Conservation (phyloP, 2,113 vertebrate genomes). For the Gymnorhina tibicen region DNA sequence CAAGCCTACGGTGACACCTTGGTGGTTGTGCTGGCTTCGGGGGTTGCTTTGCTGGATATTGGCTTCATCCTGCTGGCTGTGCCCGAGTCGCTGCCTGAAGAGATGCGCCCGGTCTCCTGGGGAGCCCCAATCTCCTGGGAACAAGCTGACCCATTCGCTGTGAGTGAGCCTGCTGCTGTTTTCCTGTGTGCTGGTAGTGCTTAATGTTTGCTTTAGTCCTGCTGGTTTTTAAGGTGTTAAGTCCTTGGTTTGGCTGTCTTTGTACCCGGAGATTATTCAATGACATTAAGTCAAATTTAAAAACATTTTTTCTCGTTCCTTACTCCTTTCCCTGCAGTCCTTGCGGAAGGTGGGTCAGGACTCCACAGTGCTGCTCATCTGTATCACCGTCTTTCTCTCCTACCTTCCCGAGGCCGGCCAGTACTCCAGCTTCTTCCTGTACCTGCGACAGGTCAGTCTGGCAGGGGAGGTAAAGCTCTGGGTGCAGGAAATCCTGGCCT, state of each 20-base stretch:
- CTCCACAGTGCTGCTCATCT: slow-evolving; percentile 91
- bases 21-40: slow-evolving; percentile 87
- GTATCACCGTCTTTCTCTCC: slow-evolving; percentile 91
- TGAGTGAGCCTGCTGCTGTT: slow-evolving; percentile 59
- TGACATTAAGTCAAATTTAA: background rate
- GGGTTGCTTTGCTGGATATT: slow-evolving; percentile 86
- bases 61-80: slow-evolving; percentile 90
- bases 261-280: background rate
- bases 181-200: accelerated
- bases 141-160: slow-evolving; percentile 87
- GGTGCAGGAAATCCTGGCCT: background rate
- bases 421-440: slow-evolving; percentile 94
- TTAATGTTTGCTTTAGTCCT: background rate
- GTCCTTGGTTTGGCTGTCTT: background rate
- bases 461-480: background rate
- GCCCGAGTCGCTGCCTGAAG: slow-evolving; percentile 87
- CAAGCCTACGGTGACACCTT: slow-evolving; percentile 83
- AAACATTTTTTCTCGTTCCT: accelerated
- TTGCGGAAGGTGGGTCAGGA: slow-evolving; percentile 91
- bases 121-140: slow-evolving; percentile 91
- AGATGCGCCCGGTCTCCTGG: slow-evolving; percentile 91
- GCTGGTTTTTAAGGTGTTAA: background rate
- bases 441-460: slow-evolving; percentile 83
- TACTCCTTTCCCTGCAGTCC: slow-evolving; percentile 68
- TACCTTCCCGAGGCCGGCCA: slow-evolving; percentile 91